phyloP scores from a whole-genome alignment of 2,797 vertebrate genomes.

The Eospalax fontanierii region DNA sequence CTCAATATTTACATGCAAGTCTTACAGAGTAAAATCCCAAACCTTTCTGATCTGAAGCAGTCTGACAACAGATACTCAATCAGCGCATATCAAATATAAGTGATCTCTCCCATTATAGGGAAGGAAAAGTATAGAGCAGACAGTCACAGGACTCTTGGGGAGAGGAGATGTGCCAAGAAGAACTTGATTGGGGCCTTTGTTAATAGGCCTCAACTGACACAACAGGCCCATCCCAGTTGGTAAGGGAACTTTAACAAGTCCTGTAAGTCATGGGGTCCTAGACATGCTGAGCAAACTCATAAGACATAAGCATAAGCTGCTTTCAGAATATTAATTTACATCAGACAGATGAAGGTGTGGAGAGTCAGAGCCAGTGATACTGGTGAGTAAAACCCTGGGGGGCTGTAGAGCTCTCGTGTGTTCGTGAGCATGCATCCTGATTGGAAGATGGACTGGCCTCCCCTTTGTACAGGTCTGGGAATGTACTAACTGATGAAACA shows the following conservation, averaged over 20 bases:
- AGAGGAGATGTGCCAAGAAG: neutral
- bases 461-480: neutral
- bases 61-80: neutral
- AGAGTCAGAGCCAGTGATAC: neutral
- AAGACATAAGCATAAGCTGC: neutral
- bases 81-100: neutral
- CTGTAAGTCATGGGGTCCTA: too few species aligned
- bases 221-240: neutral
- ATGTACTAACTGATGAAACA: rapidly evolving
- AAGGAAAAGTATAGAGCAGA: neutral
- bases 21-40: neutral
- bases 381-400: neutral
- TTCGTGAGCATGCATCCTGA: neutral
- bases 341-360: neutral
- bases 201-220: neutral
- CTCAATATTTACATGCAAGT: neutral
- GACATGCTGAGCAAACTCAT: neutral
- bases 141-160: neutral
- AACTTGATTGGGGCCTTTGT: neutral
- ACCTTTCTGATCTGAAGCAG: neutral
- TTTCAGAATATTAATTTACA: constrained; percentile 31
- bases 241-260: neutral
- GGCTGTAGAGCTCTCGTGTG: neutral
- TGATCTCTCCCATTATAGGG: neutral
- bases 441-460: neutral